Percentiles rank a stretch among this genome's conserved stretches.
These are phyloP conservation scores for Sogatella furcifera DNA, from an alignment of 1,140 invertebrate genomes.

Conservation along the genomic window DNA sequence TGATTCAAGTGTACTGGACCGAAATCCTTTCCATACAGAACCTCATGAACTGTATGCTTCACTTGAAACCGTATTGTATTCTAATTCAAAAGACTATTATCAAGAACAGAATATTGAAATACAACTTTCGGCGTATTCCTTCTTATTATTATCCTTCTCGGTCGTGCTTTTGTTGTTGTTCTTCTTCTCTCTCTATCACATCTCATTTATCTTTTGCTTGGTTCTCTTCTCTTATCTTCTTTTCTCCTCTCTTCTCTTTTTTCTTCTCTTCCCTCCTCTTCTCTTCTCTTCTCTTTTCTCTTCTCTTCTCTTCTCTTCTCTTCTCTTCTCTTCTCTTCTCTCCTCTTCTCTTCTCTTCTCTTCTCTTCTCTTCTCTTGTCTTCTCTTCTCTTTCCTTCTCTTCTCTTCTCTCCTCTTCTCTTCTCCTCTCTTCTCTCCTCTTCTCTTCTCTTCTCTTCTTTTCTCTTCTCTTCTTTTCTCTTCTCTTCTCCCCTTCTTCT, in stretches of 20 bases:
- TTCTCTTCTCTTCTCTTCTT: too few species aligned
- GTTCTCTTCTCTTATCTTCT: not conserved
- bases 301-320: not conserved
- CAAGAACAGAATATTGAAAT: too few species aligned
- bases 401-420: too few species aligned
- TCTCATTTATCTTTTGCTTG: not conserved
- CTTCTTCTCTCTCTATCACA: not conserved
- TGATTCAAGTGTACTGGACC: too few species aligned
- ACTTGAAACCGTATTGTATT: too few species aligned
- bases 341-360: not conserved
- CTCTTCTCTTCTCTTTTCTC: not conserved
- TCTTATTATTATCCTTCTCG: not conserved
- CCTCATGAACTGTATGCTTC: too few species aligned
- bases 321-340: conserved; percentile 1
- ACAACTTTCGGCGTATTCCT: too few species aligned
- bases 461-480: too few species aligned
- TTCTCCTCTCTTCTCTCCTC: too few species aligned
- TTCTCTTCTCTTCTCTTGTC: not conserved
- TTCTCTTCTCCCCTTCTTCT: too few species aligned
- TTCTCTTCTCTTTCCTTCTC: not conserved
- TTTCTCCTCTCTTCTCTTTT: not conserved
- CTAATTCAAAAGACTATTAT: too few species aligned
- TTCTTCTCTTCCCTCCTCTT: not conserved
- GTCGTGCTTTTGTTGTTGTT: not conserved
- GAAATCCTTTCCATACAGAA: too few species aligned